Evolutionary conservation across 2,888 invertebrate species (phyloP).

Genomic region (Acanthosoma haemorrhoidale): DNA sequence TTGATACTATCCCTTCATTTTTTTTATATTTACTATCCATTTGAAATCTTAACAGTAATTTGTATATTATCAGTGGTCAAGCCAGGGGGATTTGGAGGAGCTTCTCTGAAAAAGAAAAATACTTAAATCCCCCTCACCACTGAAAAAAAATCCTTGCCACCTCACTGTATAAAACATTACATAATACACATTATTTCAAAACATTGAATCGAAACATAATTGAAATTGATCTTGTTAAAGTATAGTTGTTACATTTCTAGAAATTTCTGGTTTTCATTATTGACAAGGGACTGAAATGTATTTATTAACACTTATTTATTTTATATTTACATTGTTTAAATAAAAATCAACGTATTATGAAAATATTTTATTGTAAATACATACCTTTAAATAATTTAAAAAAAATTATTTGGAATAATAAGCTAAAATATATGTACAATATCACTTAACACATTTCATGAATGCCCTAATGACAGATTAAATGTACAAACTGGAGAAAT

Average conservation of each 20-base stretch:
- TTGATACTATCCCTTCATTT: too few relatives aligned
- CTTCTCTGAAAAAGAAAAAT: too few relatives aligned
- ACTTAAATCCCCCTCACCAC: too few relatives aligned
- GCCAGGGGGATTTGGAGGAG: too few relatives aligned
- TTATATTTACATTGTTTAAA: neutral
- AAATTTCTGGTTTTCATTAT: neutral
- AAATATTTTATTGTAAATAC: slow-evolving; percentile 21
- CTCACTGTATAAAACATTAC: too few relatives aligned
- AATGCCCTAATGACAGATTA: neutral
- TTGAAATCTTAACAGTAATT: too few relatives aligned
- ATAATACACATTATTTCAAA: too few relatives aligned
- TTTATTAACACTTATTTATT: neutral
- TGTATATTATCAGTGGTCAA: too few relatives aligned
- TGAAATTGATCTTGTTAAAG: neutral
- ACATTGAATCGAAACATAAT: neutral
- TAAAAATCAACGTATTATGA: slow-evolving; percentile 8
- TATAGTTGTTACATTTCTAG: neutral
- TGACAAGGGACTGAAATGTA: slow-evolving; percentile 2
- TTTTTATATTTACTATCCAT: too few relatives aligned
- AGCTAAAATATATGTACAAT: neutral
- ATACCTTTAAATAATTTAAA: neutral
- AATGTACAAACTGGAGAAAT: neutral
- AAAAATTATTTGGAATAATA: neutral
- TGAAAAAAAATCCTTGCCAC: too few relatives aligned
- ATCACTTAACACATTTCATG: neutral